phyloP scores from a whole-genome alignment of 2,113 vertebrate genomes.

The Ptilonorhynchus violaceus region DNA sequence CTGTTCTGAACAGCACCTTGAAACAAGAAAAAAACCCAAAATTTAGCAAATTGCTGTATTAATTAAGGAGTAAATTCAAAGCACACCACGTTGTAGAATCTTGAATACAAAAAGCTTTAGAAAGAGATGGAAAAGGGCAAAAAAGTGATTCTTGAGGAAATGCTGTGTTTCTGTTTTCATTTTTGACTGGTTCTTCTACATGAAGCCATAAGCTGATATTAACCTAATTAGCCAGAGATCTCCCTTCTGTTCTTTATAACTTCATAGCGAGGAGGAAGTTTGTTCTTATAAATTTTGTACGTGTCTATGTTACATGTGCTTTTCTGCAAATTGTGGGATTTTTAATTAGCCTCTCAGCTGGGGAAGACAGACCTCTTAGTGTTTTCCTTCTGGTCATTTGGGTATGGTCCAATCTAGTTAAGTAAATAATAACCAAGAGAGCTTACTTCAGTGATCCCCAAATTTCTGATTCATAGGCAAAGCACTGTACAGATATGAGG shows the following conservation, averaged over 20 bases:
- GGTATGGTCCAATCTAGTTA: conserved; percentile 12
- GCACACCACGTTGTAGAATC: conserved; percentile 6
- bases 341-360: conserved; percentile 37
- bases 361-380: neutral
- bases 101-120: neutral
- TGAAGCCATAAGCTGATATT: conserved; percentile 20
- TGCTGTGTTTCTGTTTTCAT: neutral
- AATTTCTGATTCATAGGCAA: neutral
- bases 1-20: conserved; percentile 52
- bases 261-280: neutral
- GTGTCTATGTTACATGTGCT: neutral
- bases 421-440: conserved; percentile 15
- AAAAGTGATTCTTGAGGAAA: neutral
- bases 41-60: conserved; percentile 55
- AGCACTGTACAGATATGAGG: neutral
- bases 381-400: conserved; percentile 32
- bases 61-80: conserved; percentile 58
- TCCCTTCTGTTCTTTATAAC: neutral
- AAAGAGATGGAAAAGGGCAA: neutral
- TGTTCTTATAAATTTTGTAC: neutral
- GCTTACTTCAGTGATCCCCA: neutral
- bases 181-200: neutral
- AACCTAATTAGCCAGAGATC: conserved; percentile 9
- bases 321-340: neutral
- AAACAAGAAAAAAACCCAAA: conserved; percentile 48